phyloP scores from a whole-genome alignment of 2,888 invertebrate genomes.

The Amphipyra berbera region DNA sequence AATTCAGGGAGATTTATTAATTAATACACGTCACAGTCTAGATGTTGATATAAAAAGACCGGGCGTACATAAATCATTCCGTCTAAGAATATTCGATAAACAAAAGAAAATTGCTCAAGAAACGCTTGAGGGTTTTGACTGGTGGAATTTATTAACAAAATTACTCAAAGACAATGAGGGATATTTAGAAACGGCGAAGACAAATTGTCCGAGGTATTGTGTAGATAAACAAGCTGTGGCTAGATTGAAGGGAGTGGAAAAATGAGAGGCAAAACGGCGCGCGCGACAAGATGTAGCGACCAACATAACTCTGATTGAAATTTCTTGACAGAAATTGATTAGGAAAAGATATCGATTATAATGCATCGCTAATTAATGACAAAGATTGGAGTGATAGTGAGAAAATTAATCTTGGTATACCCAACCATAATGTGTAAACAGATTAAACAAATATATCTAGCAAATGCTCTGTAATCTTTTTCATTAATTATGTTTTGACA shows the following conservation, averaged over 20 bases:
- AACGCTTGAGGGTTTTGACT: slow-evolving; percentile 78
- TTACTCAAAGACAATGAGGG: slow-evolving; percentile 86
- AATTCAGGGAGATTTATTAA: slow-evolving; percentile 65
- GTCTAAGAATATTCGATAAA: slow-evolving; percentile 75
- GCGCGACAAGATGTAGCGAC: slow-evolving; percentile 47
- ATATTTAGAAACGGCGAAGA: slow-evolving; percentile 84
- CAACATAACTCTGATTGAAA: background rate
- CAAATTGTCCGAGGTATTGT: slow-evolving; percentile 82
- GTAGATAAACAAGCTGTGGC: slow-evolving; percentile 78
- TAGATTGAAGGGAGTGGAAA: slow-evolving; percentile 71
- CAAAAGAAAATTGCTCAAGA: slow-evolving; percentile 76
- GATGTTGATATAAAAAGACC: slow-evolving; percentile 66
- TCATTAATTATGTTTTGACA: slow-evolving; percentile 37
- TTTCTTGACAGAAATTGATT: slow-evolving; percentile 11
- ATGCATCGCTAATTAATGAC: slow-evolving; percentile 22
- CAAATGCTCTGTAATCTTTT: slow-evolving; percentile 17
- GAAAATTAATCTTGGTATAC: slow-evolving; percentile 19
- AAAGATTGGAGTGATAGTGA: slow-evolving; percentile 23
- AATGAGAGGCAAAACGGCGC: slow-evolving; percentile 58
- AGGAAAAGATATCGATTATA: slow-evolving; percentile 7
- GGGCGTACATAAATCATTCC: slow-evolving; percentile 73
- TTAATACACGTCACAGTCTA: slow-evolving; percentile 66
- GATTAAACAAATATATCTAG: slow-evolving; percentile 25
- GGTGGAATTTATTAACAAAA: slow-evolving; percentile 85
- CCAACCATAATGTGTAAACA: slow-evolving; percentile 11